Evolutionary conservation across 2,113 vertebrate species (phyloP).

Genomic region (human (Homo sapiens)): GRCh38 chr1:74267001-74267500

Average conservation of each 20-base stretch:
- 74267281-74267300: background rate
- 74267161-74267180: background rate
- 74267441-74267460: background rate
- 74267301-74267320: background rate
- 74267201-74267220: background rate
- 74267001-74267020: background rate
- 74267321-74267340: background rate
- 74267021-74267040: background rate
- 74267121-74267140: background rate
- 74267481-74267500: background rate
- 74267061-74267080: background rate
- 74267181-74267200: background rate
- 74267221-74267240: background rate
- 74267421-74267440: background rate
- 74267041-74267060: background rate
- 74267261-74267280: background rate
- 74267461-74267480: background rate
- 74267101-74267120: background rate
- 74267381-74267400: background rate
- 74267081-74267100: background rate
- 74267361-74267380: background rate
- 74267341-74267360: background rate
- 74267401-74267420: background rate
- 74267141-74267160: background rate
- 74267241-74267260: background rate